phyloP scores from a whole-genome alignment of 2,113 vertebrate genomes.

The Rhinichthys klamathensis region DNA sequence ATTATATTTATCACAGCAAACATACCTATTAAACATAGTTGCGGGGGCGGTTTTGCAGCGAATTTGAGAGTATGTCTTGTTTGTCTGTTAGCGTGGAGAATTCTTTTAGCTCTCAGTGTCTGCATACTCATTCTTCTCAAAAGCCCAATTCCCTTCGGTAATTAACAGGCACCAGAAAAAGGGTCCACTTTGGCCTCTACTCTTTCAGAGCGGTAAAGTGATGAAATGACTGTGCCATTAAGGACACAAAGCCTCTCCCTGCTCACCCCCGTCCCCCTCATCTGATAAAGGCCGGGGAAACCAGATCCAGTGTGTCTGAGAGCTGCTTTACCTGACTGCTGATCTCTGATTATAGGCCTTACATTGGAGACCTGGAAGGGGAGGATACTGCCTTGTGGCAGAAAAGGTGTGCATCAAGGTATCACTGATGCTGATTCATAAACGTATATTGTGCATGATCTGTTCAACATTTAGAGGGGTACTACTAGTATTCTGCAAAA shows the following conservation, averaged over 20 bases:
- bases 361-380: slow-evolving; percentile 24
- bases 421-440: slow-evolving; percentile 12
- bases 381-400: neutral
- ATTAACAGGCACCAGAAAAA: slow-evolving; percentile 57
- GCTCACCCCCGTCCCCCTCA: slow-evolving; percentile 68
- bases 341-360: slow-evolving; percentile 55
- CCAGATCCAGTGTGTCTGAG: slow-evolving; percentile 66
- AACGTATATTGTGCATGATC: neutral
- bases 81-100: slow-evolving; percentile 21
- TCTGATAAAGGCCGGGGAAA: slow-evolving; percentile 74
- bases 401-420: slow-evolving; percentile 35
- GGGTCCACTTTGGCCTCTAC: slow-evolving; percentile 54
- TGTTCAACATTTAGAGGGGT: neutral
- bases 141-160: slow-evolving; percentile 53
- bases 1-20: slow-evolving; percentile 26
- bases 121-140: slow-evolving; percentile 45
- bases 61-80: slow-evolving; percentile 50
- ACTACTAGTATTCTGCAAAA: neutral
- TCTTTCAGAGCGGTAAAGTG: slow-evolving; percentile 49
- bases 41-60: neutral
- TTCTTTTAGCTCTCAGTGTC: slow-evolving; percentile 44
- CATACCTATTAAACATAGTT: slow-evolving; percentile 23
- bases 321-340: slow-evolving; percentile 64
- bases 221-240: slow-evolving; percentile 56
- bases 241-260: slow-evolving; percentile 73